Percentiles rank a stretch among this genome's conserved stretches.
phyloP scores from a whole-genome alignment of 2,888 invertebrate species.

The Tenthredo mesomela region DNA sequence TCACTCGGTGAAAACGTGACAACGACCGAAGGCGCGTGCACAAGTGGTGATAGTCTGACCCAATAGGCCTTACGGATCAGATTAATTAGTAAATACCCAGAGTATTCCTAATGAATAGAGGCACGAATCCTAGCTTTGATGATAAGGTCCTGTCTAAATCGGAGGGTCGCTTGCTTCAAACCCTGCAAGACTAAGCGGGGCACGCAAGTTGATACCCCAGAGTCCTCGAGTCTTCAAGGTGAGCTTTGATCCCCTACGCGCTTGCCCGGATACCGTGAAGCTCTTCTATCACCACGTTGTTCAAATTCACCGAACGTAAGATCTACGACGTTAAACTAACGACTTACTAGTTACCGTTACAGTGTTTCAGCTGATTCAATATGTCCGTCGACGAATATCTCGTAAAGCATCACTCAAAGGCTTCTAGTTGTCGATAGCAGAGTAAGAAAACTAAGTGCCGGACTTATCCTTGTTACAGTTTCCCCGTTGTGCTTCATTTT shows the following conservation, averaged over 20 bases:
- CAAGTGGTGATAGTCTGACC: slow-evolving; percentile 38
- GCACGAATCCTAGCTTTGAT: slow-evolving; percentile 62
- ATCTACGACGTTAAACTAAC: background rate
- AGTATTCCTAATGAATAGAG: slow-evolving; percentile 59
- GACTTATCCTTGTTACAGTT: background rate
- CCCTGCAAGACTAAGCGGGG: slow-evolving; percentile 13
- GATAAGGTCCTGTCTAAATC: slow-evolving; percentile 60
- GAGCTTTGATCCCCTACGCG: slow-evolving; percentile 43
- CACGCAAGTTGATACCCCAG: slow-evolving; percentile 41
- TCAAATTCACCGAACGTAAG: background rate
- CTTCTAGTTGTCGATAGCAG: background rate
- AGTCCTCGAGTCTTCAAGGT: slow-evolving; percentile 29
- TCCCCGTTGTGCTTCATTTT: background rate
- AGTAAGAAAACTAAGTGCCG: slow-evolving; percentile 6
- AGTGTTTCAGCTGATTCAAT: background rate
- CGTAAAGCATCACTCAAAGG: background rate
- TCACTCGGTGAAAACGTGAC: slow-evolving; percentile 2
- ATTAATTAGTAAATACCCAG: slow-evolving; percentile 63
- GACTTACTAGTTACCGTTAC: background rate
- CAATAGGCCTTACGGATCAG: slow-evolving; percentile 57
- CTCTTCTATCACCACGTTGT: slow-evolving; percentile 13
- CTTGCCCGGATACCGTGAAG: slow-evolving; percentile 2
- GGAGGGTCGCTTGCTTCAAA: slow-evolving; percentile 56
- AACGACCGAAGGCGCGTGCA: slow-evolving; percentile 32
- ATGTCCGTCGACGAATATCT: background rate